Percentiles rank a stretch among this genome's conserved stretches.
Evolutionary conservation across 2,888 invertebrate species (phyloP).

Genomic region (Aromia moschata): DNA sequence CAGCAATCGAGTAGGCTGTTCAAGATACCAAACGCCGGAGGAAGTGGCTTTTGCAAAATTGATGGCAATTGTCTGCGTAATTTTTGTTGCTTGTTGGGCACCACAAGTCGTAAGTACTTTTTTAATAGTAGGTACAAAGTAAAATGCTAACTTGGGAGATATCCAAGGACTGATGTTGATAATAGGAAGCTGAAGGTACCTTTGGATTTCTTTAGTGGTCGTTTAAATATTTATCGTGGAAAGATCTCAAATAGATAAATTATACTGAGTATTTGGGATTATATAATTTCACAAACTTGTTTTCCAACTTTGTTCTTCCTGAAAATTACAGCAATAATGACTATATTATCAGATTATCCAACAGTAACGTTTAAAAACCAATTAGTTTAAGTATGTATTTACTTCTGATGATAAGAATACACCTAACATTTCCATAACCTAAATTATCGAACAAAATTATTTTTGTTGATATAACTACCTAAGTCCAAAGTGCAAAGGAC

Average conservation of each 20-base stretch:
- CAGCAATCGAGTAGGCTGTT: slow-evolving; percentile 49
- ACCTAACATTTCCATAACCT: slow-evolving; percentile 2
- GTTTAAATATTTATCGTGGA: not conserved
- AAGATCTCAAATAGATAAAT: slow-evolving; percentile 3
- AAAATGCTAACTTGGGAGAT: no score
- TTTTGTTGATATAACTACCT: slow-evolving; percentile 1
- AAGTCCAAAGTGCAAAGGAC: slow-evolving; percentile 9
- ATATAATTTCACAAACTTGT: not conserved
- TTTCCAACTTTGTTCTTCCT: not conserved
- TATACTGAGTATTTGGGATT: slow-evolving; percentile 11
- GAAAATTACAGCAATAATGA: not conserved
- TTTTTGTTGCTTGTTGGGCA: slow-evolving; percentile 87
- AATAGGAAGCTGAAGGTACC: no score
- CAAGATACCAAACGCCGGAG: slow-evolving; percentile 73
- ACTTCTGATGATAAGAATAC: not conserved
- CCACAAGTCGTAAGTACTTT: slow-evolving; percentile 79
- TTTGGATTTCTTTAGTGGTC: no score
- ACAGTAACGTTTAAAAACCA: slow-evolving; percentile 1
- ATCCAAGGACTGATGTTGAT: no score
- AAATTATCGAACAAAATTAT: not conserved
- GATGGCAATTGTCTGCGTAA: slow-evolving; percentile 84
- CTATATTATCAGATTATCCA: not conserved
- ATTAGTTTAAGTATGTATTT: slow-evolving; percentile 1
- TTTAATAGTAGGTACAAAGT: no score
- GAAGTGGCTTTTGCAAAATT: slow-evolving; percentile 86